phyloP scores from a whole-genome alignment of 2,113 vertebrate species.

The Talpa occidentalis region DNA sequence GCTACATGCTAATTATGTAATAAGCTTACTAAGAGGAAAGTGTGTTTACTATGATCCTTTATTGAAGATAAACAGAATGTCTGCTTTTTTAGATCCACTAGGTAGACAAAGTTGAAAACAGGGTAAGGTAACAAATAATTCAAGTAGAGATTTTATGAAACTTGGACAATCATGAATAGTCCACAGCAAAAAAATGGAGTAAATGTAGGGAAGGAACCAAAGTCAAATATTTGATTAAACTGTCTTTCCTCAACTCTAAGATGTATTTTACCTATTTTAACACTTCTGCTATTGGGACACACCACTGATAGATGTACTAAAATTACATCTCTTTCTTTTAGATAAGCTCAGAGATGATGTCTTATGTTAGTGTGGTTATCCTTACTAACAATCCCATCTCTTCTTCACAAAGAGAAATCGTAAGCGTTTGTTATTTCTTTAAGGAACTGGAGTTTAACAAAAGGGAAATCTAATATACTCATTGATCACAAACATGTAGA shows the following conservation, averaged over 20 bases:
- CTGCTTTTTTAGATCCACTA: background rate
- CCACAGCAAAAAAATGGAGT: constrained; percentile 36
- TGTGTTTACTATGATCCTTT: background rate
- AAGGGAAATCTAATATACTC: too few species aligned
- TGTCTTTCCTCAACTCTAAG: background rate
- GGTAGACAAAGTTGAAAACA: constrained; percentile 3
- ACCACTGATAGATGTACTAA: background rate
- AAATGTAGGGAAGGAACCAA: background rate
- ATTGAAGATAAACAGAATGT: constrained; percentile 11
- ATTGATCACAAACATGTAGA: constrained; percentile 4
- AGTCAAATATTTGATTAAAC: background rate
- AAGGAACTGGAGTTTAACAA: too few species aligned
- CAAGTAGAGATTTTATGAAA: constrained; percentile 20
- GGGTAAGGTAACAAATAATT: constrained; percentile 22
- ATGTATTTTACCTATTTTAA: background rate
- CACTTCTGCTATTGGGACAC: background rate
- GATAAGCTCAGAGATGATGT: background rate
- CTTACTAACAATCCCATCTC: background rate
- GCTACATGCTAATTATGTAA: background rate
- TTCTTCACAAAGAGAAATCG: background rate
- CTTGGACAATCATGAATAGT: background rate
- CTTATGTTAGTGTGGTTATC: background rate
- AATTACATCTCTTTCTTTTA: background rate
- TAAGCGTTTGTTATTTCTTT: too few species aligned
- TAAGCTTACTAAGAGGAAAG: background rate